Evolutionary conservation across 2,113 vertebrate genomes (phyloP).

Genomic region (Phaetusa simplex): DNA sequence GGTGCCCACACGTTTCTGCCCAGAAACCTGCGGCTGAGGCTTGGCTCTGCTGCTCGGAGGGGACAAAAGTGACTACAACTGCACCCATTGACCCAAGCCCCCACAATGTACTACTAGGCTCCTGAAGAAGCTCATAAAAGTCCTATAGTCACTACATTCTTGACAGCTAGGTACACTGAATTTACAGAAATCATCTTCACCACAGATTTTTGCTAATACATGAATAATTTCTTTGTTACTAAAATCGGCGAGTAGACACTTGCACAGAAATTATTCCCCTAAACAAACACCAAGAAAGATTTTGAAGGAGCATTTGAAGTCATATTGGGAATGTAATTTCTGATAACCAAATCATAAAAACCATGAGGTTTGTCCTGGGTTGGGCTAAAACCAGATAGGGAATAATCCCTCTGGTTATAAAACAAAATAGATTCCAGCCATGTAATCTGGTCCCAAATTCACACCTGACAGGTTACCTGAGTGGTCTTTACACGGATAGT

Average conservation of each 20-base stretch:
- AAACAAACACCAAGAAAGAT: background rate
- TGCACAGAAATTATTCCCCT: background rate
- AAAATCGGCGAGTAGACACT: background rate
- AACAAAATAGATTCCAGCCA: background rate
- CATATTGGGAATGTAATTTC: background rate
- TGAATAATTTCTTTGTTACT: background rate
- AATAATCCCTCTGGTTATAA: background rate
- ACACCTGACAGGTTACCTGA: background rate
- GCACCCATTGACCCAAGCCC: background rate
- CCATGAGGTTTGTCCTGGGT: background rate
- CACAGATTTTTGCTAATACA: background rate
- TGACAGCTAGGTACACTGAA: background rate
- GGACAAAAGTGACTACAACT: background rate
- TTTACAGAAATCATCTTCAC: background rate
- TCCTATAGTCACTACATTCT: background rate
- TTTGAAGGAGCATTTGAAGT: background rate
- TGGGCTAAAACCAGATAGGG: background rate
- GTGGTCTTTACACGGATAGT: background rate
- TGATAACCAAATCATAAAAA: background rate
- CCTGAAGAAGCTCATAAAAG: background rate
- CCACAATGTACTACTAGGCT: fast-evolving
- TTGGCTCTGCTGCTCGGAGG: background rate
- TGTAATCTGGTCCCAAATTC: background rate
- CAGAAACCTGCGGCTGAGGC: background rate
- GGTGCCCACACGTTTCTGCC: background rate